Percentiles rank a stretch among this genome's conserved stretches.
These are phyloP conservation scores for Anthonomus grandis DNA, from an alignment of 1,140 invertebrate genomes.

Conservation along the genomic window DNA sequence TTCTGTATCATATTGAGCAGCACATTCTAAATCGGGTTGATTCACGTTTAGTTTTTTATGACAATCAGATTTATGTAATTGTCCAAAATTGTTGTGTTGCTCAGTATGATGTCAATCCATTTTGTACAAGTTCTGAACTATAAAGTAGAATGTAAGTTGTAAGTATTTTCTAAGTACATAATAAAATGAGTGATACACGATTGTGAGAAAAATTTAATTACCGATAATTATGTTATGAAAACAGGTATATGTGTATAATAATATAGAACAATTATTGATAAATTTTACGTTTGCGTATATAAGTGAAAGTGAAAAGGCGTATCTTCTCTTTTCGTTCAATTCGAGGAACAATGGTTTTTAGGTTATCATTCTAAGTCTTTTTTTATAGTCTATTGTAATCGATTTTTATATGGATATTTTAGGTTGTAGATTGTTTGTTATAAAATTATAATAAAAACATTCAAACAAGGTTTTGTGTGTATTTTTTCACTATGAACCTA, in stretches of 20 bases:
- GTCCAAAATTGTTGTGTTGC: too few relatives aligned
- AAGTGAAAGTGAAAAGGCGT: neutral
- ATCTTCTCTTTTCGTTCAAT: neutral
- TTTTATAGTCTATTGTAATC: conserved; percentile 14
- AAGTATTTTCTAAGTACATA: too few relatives aligned
- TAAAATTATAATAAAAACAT: conserved; percentile 9
- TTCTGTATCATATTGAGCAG: too few relatives aligned
- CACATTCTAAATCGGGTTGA: too few relatives aligned
- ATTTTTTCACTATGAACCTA: neutral
- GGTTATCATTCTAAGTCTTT: neutral
- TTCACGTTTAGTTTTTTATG: too few relatives aligned
- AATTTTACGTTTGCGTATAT: conserved; percentile 5
- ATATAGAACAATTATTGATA: too few relatives aligned
- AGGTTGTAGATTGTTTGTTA: conserved; percentile 22
- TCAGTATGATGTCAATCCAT: neutral
- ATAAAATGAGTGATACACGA: neutral
- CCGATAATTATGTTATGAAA: neutral
- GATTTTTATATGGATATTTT: conserved; percentile 23
- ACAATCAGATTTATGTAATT: too few relatives aligned
- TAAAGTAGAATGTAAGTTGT: neutral
- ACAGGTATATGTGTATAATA: neutral
- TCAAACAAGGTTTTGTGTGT: neutral
- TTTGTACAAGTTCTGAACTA: neutral
- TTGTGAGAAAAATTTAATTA: neutral
- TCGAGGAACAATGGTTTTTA: neutral